Percentiles rank a stretch among this genome's conserved stretches.
Evolutionary conservation across 2,113 vertebrate species (phyloP).

Genomic region (Oryzias melastigma): DNA sequence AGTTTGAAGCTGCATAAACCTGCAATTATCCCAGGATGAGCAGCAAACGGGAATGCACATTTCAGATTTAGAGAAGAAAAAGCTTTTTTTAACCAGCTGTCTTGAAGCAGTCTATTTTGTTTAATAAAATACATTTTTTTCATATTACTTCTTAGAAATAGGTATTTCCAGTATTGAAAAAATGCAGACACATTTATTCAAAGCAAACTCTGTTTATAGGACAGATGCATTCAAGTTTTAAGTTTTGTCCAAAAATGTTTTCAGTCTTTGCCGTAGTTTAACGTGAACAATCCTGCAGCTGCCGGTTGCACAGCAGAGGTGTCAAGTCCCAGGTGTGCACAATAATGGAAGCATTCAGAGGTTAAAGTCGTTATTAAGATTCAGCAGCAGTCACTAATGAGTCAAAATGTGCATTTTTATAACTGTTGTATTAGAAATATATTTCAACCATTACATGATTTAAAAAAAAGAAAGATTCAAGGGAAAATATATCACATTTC

Average conservation of each 20-base stretch:
- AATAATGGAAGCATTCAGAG: conserved; percentile 1
- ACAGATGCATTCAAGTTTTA: no score
- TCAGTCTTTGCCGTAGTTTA: background rate
- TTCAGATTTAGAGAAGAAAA: no score
- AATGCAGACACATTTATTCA: no score
- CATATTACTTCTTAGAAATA: no score
- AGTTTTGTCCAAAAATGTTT: background rate
- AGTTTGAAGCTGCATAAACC: no score
- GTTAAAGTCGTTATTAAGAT: conserved; percentile 2
- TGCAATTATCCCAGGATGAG: no score
- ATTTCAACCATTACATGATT: background rate
- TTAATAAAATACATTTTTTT: no score
- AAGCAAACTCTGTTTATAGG: no score
- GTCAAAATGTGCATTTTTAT: background rate
- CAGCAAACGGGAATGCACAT: no score
- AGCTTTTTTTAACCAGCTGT: no score
- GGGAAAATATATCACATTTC: background rate
- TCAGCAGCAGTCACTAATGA: conserved; percentile 4
- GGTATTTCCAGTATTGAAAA: no score
- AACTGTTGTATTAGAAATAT: background rate
- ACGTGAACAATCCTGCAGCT: background rate
- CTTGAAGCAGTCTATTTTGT: no score
- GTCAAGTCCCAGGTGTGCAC: background rate
- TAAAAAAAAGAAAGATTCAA: background rate
- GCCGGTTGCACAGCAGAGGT: background rate